Evolutionary conservation across 2,888 invertebrate species (phyloP), one percentile per base, ranked within the genome.

Genomic region (Pandemis cinnamomeana): DNA sequence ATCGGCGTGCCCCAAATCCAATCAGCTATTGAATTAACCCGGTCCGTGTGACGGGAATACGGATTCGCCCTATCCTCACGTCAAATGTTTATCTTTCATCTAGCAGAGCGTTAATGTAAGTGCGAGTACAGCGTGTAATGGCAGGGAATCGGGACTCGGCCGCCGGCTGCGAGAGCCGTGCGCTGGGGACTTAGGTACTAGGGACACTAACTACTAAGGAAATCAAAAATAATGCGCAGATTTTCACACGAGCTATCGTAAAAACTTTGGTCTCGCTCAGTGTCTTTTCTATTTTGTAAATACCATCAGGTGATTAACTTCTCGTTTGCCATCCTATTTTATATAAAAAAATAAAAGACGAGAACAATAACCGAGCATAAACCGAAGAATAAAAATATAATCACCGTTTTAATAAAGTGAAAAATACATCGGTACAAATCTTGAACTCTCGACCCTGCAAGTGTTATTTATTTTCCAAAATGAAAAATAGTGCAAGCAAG

Each of bases 31-130:
- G 93, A 93, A 94, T 93, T 93, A 93, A 91, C 92, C 89, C 90
- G 86, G 89, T 87, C 91, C 87, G 90, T 92, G 93, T 93, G 93
- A 93, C 92, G 91, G 86, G 93, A 93, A 94, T 94, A 93, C 92
- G 91, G 91, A 94, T 92, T 91, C 89, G 86, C 87, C 85, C 88
- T 84, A 85, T 90, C 90, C 89, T 92, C 89, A 89, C 91, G 91
- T 92, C 91, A 93, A 93, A 92, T 93, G 93, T 93, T 93, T 93
- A 92, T 93, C 93, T 93, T 93, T 91, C 92, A 93, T 93, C 93
- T 90, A 85, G 88, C 87, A 87, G 85, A 84, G 87, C 88, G 90
- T 90, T 91, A 89, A 90, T 90, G 89, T 92, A 88, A 91, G 90
- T 89, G 87, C 81, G 86, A 87, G 87, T 86, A 88, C 87, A 86